A percentile compares a stretch with the other conserved stretches of the same genome.
phyloP scores from a whole-genome alignment of 2,113 vertebrate genomes.

The Gavia stellata region DNA sequence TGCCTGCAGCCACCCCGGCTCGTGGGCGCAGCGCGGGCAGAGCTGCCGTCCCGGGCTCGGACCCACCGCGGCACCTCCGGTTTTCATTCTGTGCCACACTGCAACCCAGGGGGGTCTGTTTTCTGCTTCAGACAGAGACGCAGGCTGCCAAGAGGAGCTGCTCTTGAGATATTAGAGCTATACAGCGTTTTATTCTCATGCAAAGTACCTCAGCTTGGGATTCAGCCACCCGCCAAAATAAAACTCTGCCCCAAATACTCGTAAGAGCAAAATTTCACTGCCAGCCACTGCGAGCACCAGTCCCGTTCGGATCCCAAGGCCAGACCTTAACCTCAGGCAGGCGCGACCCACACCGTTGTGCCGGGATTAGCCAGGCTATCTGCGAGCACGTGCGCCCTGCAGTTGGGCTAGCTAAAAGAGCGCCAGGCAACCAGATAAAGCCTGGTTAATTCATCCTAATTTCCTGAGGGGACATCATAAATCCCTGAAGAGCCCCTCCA shows the following conservation, averaged over 20 bases:
- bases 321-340: not conserved
- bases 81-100: not conserved
- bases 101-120: not conserved
- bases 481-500: not conserved
- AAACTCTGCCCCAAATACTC: not conserved
- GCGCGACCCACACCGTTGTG: not conserved
- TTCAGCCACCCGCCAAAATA: not conserved
- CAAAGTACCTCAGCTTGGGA: not conserved
- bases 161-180: not conserved
- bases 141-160: not conserved
- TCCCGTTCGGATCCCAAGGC: too few species aligned
- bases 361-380: fast-evolving
- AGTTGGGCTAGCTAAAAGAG: not conserved
- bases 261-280: not conserved
- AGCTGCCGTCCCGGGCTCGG: fast-evolving
- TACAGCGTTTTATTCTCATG: not conserved
- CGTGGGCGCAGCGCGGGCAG: not conserved
- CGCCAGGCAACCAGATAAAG: not conserved
- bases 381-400: fast-evolving
- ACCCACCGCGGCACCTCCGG: not conserved
- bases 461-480: not conserved
- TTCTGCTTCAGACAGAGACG: not conserved
- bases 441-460: not conserved
- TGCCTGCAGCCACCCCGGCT: not conserved
- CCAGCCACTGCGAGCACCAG: not conserved